Evolutionary conservation across 2,888 invertebrate genomes (phyloP).

Genomic region (Dioctria linearis): DNA sequence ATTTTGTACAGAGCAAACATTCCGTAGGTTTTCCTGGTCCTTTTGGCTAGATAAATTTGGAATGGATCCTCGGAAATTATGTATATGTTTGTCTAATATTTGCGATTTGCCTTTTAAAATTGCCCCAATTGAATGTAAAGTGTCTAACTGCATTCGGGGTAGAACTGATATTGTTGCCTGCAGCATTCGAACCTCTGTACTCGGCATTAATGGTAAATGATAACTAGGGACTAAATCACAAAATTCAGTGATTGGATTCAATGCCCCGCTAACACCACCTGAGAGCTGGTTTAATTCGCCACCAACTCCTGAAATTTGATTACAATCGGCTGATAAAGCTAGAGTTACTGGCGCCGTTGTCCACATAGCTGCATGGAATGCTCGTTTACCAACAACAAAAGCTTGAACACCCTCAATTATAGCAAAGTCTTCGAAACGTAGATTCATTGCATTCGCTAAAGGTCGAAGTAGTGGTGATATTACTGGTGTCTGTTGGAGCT

Average conservation of each 20-base stretch:
- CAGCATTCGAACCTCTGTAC: constrained; percentile 76
- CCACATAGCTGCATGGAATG: constrained; percentile 86
- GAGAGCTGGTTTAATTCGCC: constrained; percentile 74
- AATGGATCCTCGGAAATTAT: constrained; percentile 70
- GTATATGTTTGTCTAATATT: constrained; percentile 68
- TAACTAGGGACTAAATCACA: constrained; percentile 83
- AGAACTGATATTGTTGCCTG: constrained; percentile 87
- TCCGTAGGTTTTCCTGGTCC: constrained; percentile 69
- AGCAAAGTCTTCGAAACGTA: constrained; percentile 82
- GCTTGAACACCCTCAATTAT: constrained; percentile 73
- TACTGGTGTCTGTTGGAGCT: constrained; percentile 81
- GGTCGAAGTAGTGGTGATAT: constrained; percentile 80
- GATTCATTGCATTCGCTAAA: constrained; percentile 80
- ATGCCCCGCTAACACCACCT: constrained; percentile 79
- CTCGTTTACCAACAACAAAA: constrained; percentile 78
- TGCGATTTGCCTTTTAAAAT: constrained; percentile 75
- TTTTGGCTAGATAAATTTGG: constrained; percentile 68
- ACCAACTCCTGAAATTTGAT: constrained; percentile 73
- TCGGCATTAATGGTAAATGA: constrained; percentile 75
- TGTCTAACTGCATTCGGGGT: constrained; percentile 82
- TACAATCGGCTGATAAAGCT: constrained; percentile 76
- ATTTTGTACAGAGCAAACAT: constrained; percentile 73
- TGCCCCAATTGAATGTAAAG: constrained; percentile 80
- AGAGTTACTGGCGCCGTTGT: constrained; percentile 79
- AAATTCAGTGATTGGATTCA: constrained; percentile 85